Evolutionary conservation across 1,140 invertebrate genomes (phyloP), one percentile per base, ranked within the genome.

Genomic region (Drosophila tani): DNA sequence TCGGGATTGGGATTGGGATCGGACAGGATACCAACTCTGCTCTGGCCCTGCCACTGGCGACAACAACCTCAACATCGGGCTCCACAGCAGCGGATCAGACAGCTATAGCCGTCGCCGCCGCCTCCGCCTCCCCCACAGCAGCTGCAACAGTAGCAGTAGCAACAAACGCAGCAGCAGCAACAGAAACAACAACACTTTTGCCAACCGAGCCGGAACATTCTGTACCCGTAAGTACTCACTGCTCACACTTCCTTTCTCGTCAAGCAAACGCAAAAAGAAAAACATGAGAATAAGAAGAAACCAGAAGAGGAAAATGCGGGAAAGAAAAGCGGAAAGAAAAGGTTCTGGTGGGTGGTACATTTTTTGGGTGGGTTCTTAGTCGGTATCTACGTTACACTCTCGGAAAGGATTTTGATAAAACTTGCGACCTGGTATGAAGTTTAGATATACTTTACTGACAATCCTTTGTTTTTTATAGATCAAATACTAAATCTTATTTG

Each of bases 181-280:
- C 45, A 77, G 32, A 47, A 91, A 45, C 77, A 92, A 65, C 88
- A 81, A 86, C 75, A 82, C 86, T 91, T 92, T 91, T 92, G 78
- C 77, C 91, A 82, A 88, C 77, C 75, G 90, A 92, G 91, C 91
- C 91, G 91, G 91, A 92, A 92, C 84, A 92, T 91, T 85, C 90
- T 91, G 91, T 92, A 92, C 91, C 91, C 91, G 91, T 92, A 92
- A 92, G 91, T 92, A 85, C 45, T 60, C 56, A 47, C 55, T 21
- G 32, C 51, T 32, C 15, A 55, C 51, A 38, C 51, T 55, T 55
- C 32, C 64, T 38, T 65, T 51, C 63, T 21, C 29, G 6, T 32
- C 40, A 50, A 11, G 9, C 29, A 40, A 27, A 57, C 14, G 32
- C 3, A 49, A 43, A 41, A 35, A 46, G 51, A 41, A 69, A 55